Evolutionary conservation across 2,113 vertebrate species (phyloP), one percentile per base, ranked within the genome.

Genomic region (Cryptotis parvus): DNA sequence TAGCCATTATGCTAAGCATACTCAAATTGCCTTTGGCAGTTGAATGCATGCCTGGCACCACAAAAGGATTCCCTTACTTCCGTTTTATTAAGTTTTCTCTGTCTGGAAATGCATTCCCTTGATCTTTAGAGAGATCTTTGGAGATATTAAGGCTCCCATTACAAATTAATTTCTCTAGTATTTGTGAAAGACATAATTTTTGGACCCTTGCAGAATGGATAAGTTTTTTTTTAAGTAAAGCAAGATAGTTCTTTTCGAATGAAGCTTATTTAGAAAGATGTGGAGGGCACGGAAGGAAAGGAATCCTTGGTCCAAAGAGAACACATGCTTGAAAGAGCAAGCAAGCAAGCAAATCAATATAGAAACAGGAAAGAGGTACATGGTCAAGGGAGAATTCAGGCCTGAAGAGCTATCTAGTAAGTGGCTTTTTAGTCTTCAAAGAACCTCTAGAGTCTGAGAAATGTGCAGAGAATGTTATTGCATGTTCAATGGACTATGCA

Each of bases 401-500:
- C 55, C 24, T 58, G 55, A 58, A 58, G 15, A 58, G 55, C 55
- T 22, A 58, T 1, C 22, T 6, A 18, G 16, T 22, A 58, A 24
- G 55, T 58, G 55, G 18, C 6, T 58, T 24, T 58, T 9, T 3
- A 24, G 6, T 12, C 29, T 85, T 85, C 3, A 26, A 29, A 16
- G 27, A 93, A 49, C 4, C 29, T 43, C 4, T 58, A 74, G 12
- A 14, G 52, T 12, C 22, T 81, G 83, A 84, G 61, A 87, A 70
- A 8, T 7, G 15, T 1, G 11, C 3, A n/a, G 31, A n/a, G 15
- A 14, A 65, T 27, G 89, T 78, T 91, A 8, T 55, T 27, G 31
- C 2, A 35, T 18, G 9, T 0, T 0, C 10, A 3, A 77, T 39
- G n/a, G 31, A 11, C 22, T 52, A 12, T 80, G 3, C 4, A 63